Evolutionary conservation across 37 sponge, comb jelly and placozoan species (phyloP).

Genomic region (Ephydatia muelleri): DNA sequence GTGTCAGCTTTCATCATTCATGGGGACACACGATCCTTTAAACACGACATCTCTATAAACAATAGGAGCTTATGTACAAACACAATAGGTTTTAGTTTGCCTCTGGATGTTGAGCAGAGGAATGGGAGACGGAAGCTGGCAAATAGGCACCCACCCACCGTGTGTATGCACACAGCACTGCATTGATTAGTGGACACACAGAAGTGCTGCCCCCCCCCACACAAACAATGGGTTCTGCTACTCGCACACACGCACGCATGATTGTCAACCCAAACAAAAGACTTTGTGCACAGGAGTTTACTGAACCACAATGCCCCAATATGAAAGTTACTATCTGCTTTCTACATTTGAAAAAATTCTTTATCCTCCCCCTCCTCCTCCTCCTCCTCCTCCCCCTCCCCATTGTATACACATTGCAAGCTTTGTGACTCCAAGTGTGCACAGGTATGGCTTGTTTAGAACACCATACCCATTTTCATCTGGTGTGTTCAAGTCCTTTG

Average conservation of each 20-base stretch:
- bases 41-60: not conserved
- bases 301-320: no score
- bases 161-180: not conserved
- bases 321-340: no score
- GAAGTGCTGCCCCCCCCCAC: not conserved
- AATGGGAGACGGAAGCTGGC: not conserved
- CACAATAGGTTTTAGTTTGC: not conserved
- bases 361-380: no score
- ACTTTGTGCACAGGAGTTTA: no score
- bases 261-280: no score
- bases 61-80: not conserved
- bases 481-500: constrained; percentile 39
- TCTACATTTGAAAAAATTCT: no score
- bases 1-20: no score
- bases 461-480: constrained; percentile 31
- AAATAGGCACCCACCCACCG: no score
- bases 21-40: constrained; percentile 6
- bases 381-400: no score
- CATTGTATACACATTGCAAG: not conserved
- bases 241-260: not conserved
- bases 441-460: not conserved
- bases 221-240: not conserved
- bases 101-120: not conserved
- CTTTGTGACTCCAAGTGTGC: no score
- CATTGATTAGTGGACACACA: no score